Base-by-base conservation (phyloP, 2,888 invertebrate genomes). In the Phalera bucephala region DNA sequence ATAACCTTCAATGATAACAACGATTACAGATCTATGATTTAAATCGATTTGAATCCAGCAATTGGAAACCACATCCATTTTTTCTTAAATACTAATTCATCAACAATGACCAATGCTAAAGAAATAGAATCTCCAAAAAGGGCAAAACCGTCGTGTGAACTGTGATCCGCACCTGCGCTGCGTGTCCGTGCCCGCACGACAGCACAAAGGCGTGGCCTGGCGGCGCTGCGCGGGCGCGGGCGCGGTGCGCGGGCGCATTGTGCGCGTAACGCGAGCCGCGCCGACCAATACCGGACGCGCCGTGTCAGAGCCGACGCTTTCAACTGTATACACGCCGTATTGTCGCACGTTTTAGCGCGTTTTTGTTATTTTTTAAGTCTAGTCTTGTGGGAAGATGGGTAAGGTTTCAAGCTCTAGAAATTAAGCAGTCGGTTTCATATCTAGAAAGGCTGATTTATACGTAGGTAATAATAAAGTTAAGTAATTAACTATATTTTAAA, bases 171-270 rank as follows among this genome's bases (percentile, higher is more conserved):
- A 11, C n/a, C n/a, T n/a, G n/a, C n/a, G n/a, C n/a, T n/a, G n/a
- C n/a, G n/a, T 25, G 25, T 25, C 25, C n/a, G n/a, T n/a, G n/a
- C n/a, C n/a, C n/a, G n/a, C n/a, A n/a, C n/a, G n/a, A 25, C 14
- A 22, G 28, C 27, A 34, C 34, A 34, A 34, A 34, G 32, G 32
- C 32, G 32, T 22, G 22, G 23, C 11, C 6, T 11, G 20, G 9
- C 26, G 11, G 17, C 27, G 33, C 15, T 6, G 10, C 29, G 19
- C 12, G 11, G 25, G 8, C 25, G 7, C 6, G 7, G 11, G 25
- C 12, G 25, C 25, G 14, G 27, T 8, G 12, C 25, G 12, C 25
- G 25, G 12, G 7, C 10, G 25, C 25, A 7, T 11, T 12, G 27
- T 14, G 12, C 27, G n/a, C 14, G 27, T 13, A 14, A 26, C 20